Conservation (phyloP, 2,113 vertebrate species). For the Holacanthus passer region DNA sequence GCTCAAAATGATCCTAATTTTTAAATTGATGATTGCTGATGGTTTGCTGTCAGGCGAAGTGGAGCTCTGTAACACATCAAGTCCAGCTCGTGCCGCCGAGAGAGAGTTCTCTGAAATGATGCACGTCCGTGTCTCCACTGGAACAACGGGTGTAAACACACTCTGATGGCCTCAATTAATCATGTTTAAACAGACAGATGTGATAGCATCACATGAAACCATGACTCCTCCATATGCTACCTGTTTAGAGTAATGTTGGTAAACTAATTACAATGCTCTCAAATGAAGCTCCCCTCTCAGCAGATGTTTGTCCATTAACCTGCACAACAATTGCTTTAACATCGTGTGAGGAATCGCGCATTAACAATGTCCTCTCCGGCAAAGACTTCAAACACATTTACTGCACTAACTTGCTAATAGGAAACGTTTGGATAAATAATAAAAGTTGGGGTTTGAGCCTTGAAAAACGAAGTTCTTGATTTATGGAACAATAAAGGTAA, state of each 20-base stretch:
- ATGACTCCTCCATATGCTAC: slow-evolving; percentile 81
- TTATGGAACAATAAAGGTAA: slow-evolving; percentile 22
- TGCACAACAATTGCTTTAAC: slow-evolving; percentile 54
- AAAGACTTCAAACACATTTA: not conserved
- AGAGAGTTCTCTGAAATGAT: slow-evolving; percentile 35
- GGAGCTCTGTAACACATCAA: slow-evolving; percentile 7
- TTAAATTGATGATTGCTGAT: slow-evolving; percentile 6
- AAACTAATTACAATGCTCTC: slow-evolving; percentile 77
- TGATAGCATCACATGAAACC: slow-evolving; percentile 70
- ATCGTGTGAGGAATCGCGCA: slow-evolving; percentile 48
- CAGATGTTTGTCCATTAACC: slow-evolving; percentile 81
- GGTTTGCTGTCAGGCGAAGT: not conserved
- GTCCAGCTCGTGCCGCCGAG: not conserved
- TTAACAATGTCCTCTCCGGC: slow-evolving; percentile 33
- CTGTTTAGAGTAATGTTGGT: slow-evolving; percentile 72
- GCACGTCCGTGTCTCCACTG: slow-evolving; percentile 32
- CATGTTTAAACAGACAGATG: slow-evolving; percentile 78
- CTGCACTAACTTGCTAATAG: not conserved
- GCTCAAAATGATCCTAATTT: not conserved
- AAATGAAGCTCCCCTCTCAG: slow-evolving; percentile 55
- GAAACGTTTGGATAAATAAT: not conserved
- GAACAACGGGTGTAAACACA: slow-evolving; percentile 63
- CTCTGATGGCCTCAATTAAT: slow-evolving; percentile 74
- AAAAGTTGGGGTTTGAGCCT: not conserved
- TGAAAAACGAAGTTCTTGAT: slow-evolving; percentile 5